Evolutionary conservation across 1,140 invertebrate species (phyloP).

Genomic region (Belonocnema kinseyi): DNA sequence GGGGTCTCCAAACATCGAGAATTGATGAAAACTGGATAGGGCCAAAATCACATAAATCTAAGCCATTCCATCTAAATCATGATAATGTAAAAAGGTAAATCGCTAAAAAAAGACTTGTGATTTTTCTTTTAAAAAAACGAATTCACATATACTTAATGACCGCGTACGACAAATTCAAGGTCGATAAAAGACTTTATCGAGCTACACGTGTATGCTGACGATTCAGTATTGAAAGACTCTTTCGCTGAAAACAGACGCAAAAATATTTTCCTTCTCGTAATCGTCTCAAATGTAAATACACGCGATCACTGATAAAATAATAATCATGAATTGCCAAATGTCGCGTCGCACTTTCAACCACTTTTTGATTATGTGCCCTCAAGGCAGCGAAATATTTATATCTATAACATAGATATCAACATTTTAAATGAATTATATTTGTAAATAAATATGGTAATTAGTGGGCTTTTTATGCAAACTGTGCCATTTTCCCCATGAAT

Average conservation of each 20-base stretch:
- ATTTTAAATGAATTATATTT: too few species aligned
- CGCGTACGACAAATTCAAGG: conserved; percentile 13
- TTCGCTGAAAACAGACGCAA: conserved; percentile 26
- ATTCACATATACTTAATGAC: conserved; percentile 7
- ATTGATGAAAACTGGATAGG: too few species aligned
- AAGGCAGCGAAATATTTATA: too few species aligned
- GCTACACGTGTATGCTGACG: conserved; percentile 17
- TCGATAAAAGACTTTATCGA: conserved; percentile 18
- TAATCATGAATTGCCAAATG: conserved; percentile 15
- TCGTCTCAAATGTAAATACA: conserved; percentile 15
- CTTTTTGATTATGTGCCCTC: too few species aligned
- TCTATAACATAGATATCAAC: too few species aligned
- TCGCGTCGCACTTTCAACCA: background rate
- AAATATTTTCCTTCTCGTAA: conserved; percentile 32
- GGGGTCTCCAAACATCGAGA: too few species aligned
- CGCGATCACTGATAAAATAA: conserved; percentile 1
- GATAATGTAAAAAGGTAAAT: background rate
- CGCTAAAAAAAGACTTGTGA: conserved; percentile 3
- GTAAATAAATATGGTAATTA: too few species aligned
- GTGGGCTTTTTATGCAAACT: too few species aligned
- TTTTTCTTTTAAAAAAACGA: conserved; percentile 1
- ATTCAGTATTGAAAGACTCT: conserved; percentile 21
- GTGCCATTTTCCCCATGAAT: too few species aligned
- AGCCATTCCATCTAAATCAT: too few species aligned
- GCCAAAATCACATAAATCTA: too few species aligned